Evolutionary conservation across 2,113 vertebrate species (phyloP).

Genomic region (Oncorhynchus clarkii): DNA sequence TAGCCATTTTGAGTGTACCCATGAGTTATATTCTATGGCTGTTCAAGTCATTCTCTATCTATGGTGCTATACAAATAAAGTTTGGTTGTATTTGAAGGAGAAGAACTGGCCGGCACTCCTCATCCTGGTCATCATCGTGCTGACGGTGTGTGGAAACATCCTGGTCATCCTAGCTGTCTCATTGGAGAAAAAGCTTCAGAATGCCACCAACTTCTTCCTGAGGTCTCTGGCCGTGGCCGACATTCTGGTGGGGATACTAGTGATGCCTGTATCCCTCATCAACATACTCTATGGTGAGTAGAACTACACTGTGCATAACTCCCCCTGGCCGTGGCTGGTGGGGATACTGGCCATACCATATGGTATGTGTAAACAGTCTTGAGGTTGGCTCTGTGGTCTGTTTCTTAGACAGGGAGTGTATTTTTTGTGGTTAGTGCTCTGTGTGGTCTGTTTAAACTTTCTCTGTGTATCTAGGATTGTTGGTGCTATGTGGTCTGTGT

Average conservation of each 20-base stretch:
- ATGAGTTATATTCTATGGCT: no score
- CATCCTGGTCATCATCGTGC: conserved; percentile 89
- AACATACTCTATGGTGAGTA: conserved; percentile 95
- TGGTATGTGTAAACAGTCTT: neutral
- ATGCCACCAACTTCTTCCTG: conserved; percentile 97
- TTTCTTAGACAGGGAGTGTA: no score
- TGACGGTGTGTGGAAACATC: conserved; percentile 95
- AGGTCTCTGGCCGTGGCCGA: conserved; percentile 95
- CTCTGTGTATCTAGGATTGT: no score
- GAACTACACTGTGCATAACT: neutral
- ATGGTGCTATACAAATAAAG: no score
- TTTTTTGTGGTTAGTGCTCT: no score
- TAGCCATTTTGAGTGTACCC: no score
- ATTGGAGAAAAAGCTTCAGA: conserved; percentile 97
- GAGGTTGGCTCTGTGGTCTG: neutral
- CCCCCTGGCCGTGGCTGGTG: neutral
- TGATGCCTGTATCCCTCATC: conserved; percentile 96
- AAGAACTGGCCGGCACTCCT: conserved; percentile 96
- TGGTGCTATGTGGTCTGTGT: no score
- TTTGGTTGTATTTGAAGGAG: conserved; percentile 57
- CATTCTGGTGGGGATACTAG: conserved; percentile 97
- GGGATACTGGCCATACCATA: no score
- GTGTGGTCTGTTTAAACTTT: no score
- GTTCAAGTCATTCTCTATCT: no score
- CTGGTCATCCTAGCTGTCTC: conserved; percentile 96